Evolutionary conservation across 35 echinoderm and acorn worm genomes (phyloP), one percentile per base, ranked within the genome.

Genomic region (Apostichopus parvimensis): DNA sequence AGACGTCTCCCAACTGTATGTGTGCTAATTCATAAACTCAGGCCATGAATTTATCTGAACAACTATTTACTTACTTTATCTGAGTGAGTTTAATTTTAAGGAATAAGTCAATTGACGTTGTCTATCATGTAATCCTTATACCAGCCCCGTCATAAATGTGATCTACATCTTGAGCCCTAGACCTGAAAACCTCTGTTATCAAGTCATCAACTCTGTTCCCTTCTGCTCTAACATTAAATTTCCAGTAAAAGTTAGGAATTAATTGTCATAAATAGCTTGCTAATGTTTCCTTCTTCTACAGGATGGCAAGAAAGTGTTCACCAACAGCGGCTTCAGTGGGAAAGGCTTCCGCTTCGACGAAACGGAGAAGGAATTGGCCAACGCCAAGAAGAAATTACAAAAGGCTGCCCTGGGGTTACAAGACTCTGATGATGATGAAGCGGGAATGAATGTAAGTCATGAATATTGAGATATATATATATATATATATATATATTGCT

Each of bases 291-390:
- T 89, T 53, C 18, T 53, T 71, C 4, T 76, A 17, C 68, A 98
- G 97, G 95, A 96, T 92, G 97, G 97, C 0, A 98, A 98, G 73
- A 77, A 95, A 59, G 95, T 98, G 22, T 92, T 91, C 77, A 92
- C 91, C 7, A 98, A 95, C 89, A 96, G 94, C 71, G 97, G 97
- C 6, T 98, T 98, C 91, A 95, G 97, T 77, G 97, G 94, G 0
- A 98, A 98, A 79, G 95, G 97, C 13, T 98, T 96, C 79, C 93
- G 95, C 56, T 98, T 98, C 84, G 97, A 98, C 60, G 97, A 98
- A 78, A 96, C 97, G 0, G 97, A 98, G 77, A 88, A 92, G 54
- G 97, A 98, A 78, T 77, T 98, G 28, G 97, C 97, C 64, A 98
- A 95, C 55, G 97, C 95, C 65, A 98, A 96, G 95, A 98, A 98